Evolutionary conservation across 2,113 vertebrate species (phyloP).

Genomic region (Tragulus kanchil): DNA sequence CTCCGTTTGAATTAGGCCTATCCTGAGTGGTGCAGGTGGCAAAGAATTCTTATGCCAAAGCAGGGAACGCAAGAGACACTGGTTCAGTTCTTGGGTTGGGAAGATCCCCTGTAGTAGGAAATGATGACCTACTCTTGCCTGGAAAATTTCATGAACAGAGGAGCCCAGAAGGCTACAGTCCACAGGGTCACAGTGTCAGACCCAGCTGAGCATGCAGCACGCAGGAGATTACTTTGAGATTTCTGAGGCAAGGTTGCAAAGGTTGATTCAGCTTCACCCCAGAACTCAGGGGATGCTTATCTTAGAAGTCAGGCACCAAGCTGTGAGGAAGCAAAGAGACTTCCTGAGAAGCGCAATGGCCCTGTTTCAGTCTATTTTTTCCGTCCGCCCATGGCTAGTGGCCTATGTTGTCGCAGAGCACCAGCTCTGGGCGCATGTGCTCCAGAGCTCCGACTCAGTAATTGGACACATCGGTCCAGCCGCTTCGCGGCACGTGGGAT

Average conservation of each 20-base stretch:
- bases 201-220: not conserved
- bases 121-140: not conserved
- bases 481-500: too few relatives aligned
- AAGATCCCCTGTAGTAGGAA: not conserved
- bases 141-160: not conserved
- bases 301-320: not conserved
- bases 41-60: not conserved
- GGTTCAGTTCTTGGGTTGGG: not conserved
- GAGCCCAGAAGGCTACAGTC: not conserved
- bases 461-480: too few relatives aligned
- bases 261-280: not conserved
- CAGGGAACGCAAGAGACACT: not conserved
- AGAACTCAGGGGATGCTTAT: not conserved
- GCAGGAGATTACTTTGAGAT: not conserved
- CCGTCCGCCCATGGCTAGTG: too few relatives aligned
- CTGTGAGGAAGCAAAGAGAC: not conserved
- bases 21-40: not conserved
- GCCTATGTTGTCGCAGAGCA: too few relatives aligned
- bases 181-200: not conserved
- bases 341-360: too few relatives aligned
- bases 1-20: not conserved
- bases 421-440: too few relatives aligned
- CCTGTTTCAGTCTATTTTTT: not conserved
- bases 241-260: not conserved
- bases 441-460: too few relatives aligned